phyloP scores from a whole-genome alignment of 2,113 vertebrate genomes.

The Bos javanicus region DNA sequence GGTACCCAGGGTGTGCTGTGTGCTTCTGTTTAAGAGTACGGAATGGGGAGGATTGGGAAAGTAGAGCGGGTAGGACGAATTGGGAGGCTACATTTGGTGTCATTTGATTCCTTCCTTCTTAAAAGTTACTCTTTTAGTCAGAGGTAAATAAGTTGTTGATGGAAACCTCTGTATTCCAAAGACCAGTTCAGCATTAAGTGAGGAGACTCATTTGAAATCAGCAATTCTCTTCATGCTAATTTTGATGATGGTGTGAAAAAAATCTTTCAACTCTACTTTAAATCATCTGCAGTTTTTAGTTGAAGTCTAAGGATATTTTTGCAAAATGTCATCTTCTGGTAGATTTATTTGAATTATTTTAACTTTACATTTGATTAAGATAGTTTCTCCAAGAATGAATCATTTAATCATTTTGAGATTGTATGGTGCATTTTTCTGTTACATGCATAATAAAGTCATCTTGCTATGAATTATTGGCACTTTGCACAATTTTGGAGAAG shows the following conservation, averaged over 20 bases:
- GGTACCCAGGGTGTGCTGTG: not conserved
- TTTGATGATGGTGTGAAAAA: not conserved
- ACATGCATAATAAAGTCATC: not conserved
- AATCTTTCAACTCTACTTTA: not conserved
- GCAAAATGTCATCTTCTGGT: not conserved
- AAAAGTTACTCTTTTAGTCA: not conserved
- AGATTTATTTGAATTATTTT: conserved; percentile 38
- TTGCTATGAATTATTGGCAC: not conserved
- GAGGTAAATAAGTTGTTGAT: not conserved
- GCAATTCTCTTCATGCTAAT: not conserved
- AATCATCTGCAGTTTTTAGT: not conserved
- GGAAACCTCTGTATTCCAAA: not conserved
- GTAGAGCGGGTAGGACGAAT: not conserved
- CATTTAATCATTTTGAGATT: conserved; percentile 16
- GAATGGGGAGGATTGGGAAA: not conserved
- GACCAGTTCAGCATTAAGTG: not conserved
- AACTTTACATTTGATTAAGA: not conserved
- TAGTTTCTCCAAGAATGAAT: not conserved
- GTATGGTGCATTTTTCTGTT: conserved; percentile 19
- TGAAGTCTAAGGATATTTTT: conserved; percentile 37
- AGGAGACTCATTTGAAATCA: not conserved
- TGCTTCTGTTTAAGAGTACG: not conserved
- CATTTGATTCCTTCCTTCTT: not conserved
- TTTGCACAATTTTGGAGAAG: not conserved
- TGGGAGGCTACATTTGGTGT: not conserved